phyloP scores from a whole-genome alignment of 2,888 invertebrate species.

The Mamestra brassicae region DNA sequence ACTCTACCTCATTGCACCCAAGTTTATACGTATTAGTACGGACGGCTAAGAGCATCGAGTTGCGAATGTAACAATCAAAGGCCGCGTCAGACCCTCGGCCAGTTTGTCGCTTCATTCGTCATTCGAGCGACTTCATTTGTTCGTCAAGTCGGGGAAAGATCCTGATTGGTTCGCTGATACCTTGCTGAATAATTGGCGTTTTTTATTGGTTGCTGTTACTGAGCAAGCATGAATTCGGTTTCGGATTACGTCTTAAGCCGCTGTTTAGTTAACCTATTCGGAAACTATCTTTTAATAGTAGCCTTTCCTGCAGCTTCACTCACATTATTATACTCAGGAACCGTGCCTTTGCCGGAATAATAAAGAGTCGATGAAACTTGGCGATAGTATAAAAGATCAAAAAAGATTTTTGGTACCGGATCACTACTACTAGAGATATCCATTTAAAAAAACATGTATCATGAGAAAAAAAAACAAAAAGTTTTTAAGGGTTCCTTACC shows the following conservation, averaged over 20 bases:
- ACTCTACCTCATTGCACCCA: conserved; percentile 12
- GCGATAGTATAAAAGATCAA: no score
- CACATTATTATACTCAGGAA: no score
- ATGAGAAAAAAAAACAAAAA: no score
- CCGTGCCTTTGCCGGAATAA: no score
- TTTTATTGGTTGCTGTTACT: conserved; percentile 12
- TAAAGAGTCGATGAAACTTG: no score
- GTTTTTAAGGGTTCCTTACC: no score
- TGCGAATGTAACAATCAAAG: conserved; percentile 76
- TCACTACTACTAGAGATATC: no score
- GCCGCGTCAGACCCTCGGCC: conserved; percentile 67
- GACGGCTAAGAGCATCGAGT: conserved; percentile 63
- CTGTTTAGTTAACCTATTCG: neutral
- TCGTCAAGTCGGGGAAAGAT: conserved; percentile 22
- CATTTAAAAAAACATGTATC: no score
- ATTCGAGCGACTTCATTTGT: conserved; percentile 69
- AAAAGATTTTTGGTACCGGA: no score
- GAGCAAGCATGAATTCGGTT: neutral
- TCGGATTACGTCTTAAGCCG: neutral
- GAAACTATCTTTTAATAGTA: neutral
- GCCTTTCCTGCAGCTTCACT: no score
- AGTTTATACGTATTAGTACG: conserved; percentile 63
- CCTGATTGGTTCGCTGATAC: conserved; percentile 28
- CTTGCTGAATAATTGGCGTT: conserved; percentile 14
- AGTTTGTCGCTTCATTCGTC: conserved; percentile 76